phyloP scores from a whole-genome alignment of 2,113 vertebrate species.

The Athene noctua region DNA sequence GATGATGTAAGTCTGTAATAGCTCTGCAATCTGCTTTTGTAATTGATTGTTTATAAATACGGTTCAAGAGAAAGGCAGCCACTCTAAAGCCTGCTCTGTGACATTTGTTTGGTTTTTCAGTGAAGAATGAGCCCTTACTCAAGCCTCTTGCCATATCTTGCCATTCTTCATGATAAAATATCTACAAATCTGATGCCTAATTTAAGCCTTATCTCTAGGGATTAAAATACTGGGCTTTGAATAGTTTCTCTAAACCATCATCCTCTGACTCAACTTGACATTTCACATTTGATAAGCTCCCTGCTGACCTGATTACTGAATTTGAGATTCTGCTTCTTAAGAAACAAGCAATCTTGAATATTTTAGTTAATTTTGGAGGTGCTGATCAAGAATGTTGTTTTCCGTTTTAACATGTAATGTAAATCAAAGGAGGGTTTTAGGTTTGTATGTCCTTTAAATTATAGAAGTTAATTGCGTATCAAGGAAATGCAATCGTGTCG shows the following conservation, averaged over 20 bases:
- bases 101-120: fast-evolving
- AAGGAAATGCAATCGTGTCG: not conserved
- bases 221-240: not conserved
- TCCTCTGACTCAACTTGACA: not conserved
- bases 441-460: fast-evolving
- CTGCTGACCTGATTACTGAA: not conserved
- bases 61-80: not conserved
- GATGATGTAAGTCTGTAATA: conserved; percentile 87
- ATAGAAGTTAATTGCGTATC: fast-evolving
- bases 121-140: not conserved
- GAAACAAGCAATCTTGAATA: not conserved
- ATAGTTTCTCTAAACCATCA: not conserved
- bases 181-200: not conserved
- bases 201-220: not conserved
- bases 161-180: not conserved
- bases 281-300: not conserved
- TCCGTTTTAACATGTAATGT: fast-evolving
- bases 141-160: fast-evolving
- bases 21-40: not conserved
- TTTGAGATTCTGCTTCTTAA: not conserved
- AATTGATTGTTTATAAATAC: not conserved
- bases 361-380: not conserved
- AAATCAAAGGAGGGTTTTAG: not conserved
- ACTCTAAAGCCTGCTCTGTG: not conserved
- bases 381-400: not conserved